Percentiles rank a stretch among this genome's conserved stretches.
Conservation (phyloP, 1,140 invertebrate species). For the Aculops lycopersici region DNA sequence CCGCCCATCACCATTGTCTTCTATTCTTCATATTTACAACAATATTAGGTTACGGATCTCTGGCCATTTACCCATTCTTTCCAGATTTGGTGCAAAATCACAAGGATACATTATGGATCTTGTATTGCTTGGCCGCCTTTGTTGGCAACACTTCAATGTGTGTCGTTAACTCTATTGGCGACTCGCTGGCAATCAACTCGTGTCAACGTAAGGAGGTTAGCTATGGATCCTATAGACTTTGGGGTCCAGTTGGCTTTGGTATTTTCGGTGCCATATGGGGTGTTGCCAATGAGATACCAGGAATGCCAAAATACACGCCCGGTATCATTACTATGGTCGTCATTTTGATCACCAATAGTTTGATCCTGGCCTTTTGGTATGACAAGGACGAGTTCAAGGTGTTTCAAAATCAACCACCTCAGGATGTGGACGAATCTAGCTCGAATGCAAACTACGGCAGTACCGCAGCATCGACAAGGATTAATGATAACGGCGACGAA, state of each 20-base stretch:
- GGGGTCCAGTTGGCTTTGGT: slow-evolving; percentile 16
- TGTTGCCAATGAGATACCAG: neutral
- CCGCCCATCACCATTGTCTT: slow-evolving; percentile 11
- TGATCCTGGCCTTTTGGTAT: neutral
- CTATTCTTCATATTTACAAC: slow-evolving; percentile 9
- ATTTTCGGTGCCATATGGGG: slow-evolving; percentile 7
- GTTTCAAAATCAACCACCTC: neutral
- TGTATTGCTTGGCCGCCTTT: slow-evolving; percentile 3
- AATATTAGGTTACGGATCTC: slow-evolving; percentile 6
- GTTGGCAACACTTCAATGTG: slow-evolving; percentile 7
- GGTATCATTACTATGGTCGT: neutral
- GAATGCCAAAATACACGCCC: neutral
- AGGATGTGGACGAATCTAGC: neutral
- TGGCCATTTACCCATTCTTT: slow-evolving; percentile 2
- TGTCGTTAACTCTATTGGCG: slow-evolving; percentile 5
- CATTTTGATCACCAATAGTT: neutral
- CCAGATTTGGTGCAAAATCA: neutral
- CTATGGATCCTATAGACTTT: slow-evolving; percentile 48
- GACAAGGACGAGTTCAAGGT: slow-evolving; percentile 3
- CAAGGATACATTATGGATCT: neutral
- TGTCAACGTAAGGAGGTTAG: slow-evolving; percentile 9
- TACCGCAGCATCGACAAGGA: neutral
- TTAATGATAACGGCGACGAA: slow-evolving; percentile 1
- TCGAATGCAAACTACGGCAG: neutral
- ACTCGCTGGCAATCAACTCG: slow-evolving; percentile 7